A percentile compares a stretch with the other conserved stretches of the same genome.
These are phyloP conservation scores for Spondyliosoma cantharus DNA, from an alignment of 2,797 vertebrate genomes.

Conservation along the genomic window DNA sequence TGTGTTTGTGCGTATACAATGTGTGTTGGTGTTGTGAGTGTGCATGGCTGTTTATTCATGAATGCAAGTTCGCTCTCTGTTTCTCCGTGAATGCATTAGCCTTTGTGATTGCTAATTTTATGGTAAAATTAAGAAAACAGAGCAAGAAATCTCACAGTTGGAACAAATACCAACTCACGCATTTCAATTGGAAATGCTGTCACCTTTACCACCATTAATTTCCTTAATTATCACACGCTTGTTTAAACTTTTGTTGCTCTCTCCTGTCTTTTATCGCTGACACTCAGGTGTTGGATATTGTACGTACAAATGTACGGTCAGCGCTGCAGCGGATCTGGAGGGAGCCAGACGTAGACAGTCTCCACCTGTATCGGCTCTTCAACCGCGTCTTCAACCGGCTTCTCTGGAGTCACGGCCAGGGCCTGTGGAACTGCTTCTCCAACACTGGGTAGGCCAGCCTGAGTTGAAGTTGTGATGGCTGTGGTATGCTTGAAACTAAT, in stretches of 20 bases:
- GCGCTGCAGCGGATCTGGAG: slow-evolving; percentile 93
- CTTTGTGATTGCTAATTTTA: slow-evolving; percentile 49
- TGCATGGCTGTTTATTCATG: slow-evolving; percentile 29
- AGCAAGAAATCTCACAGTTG: slow-evolving; percentile 32
- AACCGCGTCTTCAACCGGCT: slow-evolving; percentile 94
- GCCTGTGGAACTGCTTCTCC: slow-evolving; percentile 97
- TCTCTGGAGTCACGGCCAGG: slow-evolving; percentile 97
- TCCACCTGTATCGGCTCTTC: slow-evolving; percentile 93
- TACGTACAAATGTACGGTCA: slow-evolving; percentile 90
- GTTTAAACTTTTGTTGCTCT: slow-evolving; percentile 25
- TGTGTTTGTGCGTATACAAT: background rate
- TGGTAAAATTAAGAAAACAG: slow-evolving; percentile 14
- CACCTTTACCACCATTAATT: slow-evolving; percentile 32
- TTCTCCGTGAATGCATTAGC: slow-evolving; percentile 41
- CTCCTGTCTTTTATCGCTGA: slow-evolving; percentile 21
- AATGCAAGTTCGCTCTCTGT: slow-evolving; percentile 38
- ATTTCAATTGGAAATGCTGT: slow-evolving; percentile 29
- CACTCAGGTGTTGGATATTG: slow-evolving; percentile 94
- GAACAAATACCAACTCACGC: slow-evolving; percentile 50
- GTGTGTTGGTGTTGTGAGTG: background rate
- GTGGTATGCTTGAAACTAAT: background rate
- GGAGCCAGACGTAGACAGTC: slow-evolving; percentile 91
- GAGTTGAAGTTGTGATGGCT: background rate
- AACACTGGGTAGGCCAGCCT: slow-evolving; percentile 90
- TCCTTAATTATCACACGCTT: slow-evolving; percentile 22